A percentile compares a stretch with the other conserved stretches of the same genome.
These are phyloP conservation scores for Paguma larvata DNA, from an alignment of 2,797 vertebrate species.

Conservation along the genomic window DNA sequence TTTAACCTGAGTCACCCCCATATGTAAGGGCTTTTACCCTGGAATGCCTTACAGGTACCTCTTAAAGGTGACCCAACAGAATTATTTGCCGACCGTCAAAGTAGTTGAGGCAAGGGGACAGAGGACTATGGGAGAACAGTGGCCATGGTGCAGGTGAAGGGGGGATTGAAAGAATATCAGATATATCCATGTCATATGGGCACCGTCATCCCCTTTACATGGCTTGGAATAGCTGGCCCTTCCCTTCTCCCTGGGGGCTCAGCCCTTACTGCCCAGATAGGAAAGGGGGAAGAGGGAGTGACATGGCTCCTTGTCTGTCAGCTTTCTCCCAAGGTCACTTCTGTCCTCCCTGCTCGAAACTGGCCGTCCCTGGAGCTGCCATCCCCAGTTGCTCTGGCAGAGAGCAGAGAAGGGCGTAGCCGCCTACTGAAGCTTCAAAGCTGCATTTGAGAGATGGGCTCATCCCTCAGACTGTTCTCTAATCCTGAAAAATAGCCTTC, in stretches of 20 bases:
- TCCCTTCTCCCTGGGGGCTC: neutral
- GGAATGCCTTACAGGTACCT: neutral
- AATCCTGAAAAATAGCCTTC: neutral
- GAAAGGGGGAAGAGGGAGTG: neutral
- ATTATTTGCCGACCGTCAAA: neutral
- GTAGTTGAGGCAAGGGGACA: neutral
- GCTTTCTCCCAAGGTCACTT: neutral
- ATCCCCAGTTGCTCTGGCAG: neutral
- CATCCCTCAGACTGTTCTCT: neutral
- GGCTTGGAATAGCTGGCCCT: neutral
- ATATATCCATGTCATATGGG: rapidly evolving
- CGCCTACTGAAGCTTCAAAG: neutral
- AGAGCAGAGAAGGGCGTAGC: neutral
- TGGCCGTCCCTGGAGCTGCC: neutral
- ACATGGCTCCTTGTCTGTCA: neutral
- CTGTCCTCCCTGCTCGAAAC: neutral
- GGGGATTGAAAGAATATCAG: no score
- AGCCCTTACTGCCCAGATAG: neutral
- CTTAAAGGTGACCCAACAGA: neutral
- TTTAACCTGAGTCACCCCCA: no score
- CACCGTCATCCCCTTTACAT: rapidly evolving
- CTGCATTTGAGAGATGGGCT: neutral
- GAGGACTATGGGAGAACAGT: neutral
- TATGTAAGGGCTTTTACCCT: neutral
- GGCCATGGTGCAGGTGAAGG: neutral